Conservation (phyloP, 2,797 vertebrate species). For the Myripristis murdjan region DNA sequence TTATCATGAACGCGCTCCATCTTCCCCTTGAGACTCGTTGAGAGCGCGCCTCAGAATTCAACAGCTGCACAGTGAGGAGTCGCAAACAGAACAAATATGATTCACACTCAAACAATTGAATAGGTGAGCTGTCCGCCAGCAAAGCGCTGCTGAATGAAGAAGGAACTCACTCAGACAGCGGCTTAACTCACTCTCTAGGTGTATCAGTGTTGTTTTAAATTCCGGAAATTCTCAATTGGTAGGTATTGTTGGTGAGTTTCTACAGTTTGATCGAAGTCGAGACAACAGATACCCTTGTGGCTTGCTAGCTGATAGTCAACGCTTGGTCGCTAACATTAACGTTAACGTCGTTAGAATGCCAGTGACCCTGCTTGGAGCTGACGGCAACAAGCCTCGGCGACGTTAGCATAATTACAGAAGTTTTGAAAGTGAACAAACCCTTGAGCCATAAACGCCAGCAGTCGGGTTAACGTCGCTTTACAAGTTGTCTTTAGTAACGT, state of each 20-base stretch:
- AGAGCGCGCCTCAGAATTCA: conserved; percentile 73
- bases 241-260: conserved; percentile 79
- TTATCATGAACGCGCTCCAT: conserved; percentile 68
- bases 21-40: conserved; percentile 40
- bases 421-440: conserved; percentile 7
- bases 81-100: conserved; percentile 74
- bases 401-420: conserved; percentile 18
- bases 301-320: conserved; percentile 15
- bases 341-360: conserved; percentile 3
- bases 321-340: conserved; percentile 23
- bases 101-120: conserved; percentile 74
- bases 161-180: conserved; percentile 23
- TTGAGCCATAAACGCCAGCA: not conserved
- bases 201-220: conserved; percentile 55
- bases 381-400: not conserved
- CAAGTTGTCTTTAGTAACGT: conserved; percentile 6
- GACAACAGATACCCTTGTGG: conserved; percentile 25
- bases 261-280: conserved; percentile 49
- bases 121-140: conserved; percentile 71
- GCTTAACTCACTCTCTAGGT: conserved; percentile 7
- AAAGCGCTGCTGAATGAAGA: conserved; percentile 48
- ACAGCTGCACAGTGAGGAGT: conserved; percentile 85
- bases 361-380: conserved; percentile 3
- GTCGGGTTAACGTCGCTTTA: not conserved
- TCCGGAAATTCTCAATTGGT: conserved; percentile 72